phyloP scores from a whole-genome alignment of 2,797 vertebrate species.

The Hippopotamyrus pictus region DNA sequence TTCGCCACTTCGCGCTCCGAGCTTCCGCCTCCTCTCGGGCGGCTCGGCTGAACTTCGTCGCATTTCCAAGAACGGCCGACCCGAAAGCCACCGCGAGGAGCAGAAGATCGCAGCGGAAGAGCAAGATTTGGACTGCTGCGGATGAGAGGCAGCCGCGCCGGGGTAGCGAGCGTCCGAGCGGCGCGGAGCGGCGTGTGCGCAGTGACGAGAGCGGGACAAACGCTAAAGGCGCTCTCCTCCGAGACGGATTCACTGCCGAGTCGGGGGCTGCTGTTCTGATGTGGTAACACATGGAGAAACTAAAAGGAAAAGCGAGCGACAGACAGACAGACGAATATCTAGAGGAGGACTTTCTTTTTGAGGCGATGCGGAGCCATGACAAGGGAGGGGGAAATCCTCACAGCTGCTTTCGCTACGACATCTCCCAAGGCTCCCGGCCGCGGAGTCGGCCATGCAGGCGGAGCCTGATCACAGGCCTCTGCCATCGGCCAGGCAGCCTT shows the following conservation, averaged over 20 bases:
- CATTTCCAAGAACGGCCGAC: slow-evolving; percentile 55
- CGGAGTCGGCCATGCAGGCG: slow-evolving; percentile 27
- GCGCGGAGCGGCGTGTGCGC: background rate
- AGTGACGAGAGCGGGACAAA: background rate
- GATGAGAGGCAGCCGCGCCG: background rate
- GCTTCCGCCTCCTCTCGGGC: background rate
- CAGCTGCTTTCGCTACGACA: slow-evolving; percentile 56
- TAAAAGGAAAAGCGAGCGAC: slow-evolving; percentile 31
- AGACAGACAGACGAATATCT: slow-evolving; percentile 31
- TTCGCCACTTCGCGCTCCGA: slow-evolving; percentile 18
- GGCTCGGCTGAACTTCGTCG: background rate
- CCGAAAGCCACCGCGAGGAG: slow-evolving; percentile 33
- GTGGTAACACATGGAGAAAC: slow-evolving; percentile 23
- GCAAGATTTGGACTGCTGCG: slow-evolving; percentile 11
- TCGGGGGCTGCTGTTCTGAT: background rate
- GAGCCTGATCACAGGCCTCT: slow-evolving; percentile 47
- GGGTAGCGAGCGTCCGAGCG: background rate
- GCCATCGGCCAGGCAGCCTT: slow-evolving; percentile 53
- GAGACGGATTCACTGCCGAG: background rate
- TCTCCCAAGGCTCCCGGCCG: slow-evolving; percentile 29
- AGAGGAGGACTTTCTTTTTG: slow-evolving; percentile 50
- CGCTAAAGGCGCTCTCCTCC: no score
- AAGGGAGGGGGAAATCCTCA: slow-evolving; percentile 65
- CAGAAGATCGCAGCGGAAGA: slow-evolving; percentile 26
- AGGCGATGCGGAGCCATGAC: slow-evolving; percentile 49